phyloP scores from a whole-genome alignment of 2,113 vertebrate genomes.

The Vanacampus margaritifer region DNA sequence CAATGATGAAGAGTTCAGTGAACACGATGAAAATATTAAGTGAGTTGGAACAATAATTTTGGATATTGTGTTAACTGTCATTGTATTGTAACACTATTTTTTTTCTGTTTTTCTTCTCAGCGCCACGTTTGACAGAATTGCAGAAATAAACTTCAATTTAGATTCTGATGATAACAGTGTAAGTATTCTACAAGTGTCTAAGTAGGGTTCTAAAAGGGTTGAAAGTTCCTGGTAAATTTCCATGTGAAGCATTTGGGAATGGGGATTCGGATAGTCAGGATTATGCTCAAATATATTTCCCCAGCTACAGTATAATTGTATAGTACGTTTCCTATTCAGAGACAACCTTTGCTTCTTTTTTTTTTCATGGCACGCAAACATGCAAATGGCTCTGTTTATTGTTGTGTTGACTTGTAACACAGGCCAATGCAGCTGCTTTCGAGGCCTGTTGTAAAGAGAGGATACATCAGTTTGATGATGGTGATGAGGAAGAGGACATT shows the following conservation, averaged over 20 bases:
- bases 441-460: constrained; percentile 92
- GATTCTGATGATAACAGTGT: constrained; percentile 91
- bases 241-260: no score
- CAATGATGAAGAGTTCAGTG: constrained; percentile 94
- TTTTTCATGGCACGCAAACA: not conserved
- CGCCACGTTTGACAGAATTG: constrained; percentile 91
- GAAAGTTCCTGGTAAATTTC: no score
- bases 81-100: no score
- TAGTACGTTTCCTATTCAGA: no score
- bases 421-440: constrained; percentile 89
- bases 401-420: not conserved
- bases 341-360: not conserved
- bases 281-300: no score
- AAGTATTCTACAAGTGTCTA: constrained; percentile 61
- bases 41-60: constrained; percentile 45
- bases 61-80: not conserved
- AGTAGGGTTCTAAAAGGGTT: not conserved
- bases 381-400: not conserved
- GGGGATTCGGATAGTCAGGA: no score
- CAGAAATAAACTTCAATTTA: constrained; percentile 92
- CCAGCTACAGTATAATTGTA: no score
- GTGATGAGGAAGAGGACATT: constrained; percentile 91
- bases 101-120: constrained; percentile 57
- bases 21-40: constrained; percentile 95
- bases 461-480: constrained; percentile 92